Conservation (phyloP, 2,113 vertebrate species). For the Cygnus atratus region DNA sequence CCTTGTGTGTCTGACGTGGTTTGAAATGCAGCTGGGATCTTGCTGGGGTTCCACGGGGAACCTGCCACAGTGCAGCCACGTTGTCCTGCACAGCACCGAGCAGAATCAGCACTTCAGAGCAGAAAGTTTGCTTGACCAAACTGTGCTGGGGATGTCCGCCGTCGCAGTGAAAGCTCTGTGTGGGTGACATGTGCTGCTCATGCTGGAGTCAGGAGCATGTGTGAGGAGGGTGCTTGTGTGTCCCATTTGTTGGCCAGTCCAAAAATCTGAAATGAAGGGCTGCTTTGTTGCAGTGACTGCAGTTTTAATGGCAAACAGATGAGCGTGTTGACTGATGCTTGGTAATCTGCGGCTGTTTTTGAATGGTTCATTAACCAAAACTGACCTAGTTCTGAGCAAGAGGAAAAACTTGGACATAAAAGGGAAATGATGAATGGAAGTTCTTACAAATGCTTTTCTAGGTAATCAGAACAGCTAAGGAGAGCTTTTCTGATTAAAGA, state of each 20-base stretch:
- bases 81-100: neutral
- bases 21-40: neutral
- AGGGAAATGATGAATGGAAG: neutral
- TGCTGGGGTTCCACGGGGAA: neutral
- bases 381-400: neutral
- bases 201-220: rapidly evolving
- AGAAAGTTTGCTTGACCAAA: neutral
- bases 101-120: neutral
- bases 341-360: neutral
- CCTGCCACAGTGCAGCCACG: neutral
- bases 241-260: neutral
- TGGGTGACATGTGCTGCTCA: neutral
- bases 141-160: rapidly evolving
- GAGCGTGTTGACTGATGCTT: neutral
- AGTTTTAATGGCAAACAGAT: neutral
- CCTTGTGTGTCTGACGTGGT: neutral
- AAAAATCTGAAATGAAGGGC: neutral
- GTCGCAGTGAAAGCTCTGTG: rapidly evolving
- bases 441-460: neutral
- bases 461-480: neutral
- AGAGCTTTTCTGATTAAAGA: neutral
- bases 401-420: neutral
- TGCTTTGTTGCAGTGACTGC: neutral
- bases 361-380: neutral
- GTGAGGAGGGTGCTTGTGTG: rapidly evolving